These are phyloP conservation scores for Epinephelus lanceolatus DNA, from an alignment of 2,113 vertebrate species.

Conservation along the genomic window DNA sequence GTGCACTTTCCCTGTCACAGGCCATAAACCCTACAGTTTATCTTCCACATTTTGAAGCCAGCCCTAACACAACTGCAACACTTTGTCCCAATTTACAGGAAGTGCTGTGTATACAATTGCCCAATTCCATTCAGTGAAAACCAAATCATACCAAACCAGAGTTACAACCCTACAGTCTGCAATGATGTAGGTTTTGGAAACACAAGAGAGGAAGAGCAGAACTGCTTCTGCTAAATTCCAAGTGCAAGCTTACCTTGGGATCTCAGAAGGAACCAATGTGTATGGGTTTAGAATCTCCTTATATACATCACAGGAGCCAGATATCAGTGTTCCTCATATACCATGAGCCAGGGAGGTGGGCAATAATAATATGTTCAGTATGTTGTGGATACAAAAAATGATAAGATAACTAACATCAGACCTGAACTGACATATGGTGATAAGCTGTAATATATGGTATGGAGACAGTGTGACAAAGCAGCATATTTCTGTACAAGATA, in stretches of 20 bases:
- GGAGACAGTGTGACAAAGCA: background rate
- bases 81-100: background rate
- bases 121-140: background rate
- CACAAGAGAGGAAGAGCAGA: background rate
- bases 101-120: no score
- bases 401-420: slow-evolving; percentile 63
- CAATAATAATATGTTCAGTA: background rate
- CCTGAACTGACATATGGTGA: slow-evolving; percentile 15
- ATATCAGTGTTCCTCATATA: background rate
- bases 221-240: background rate
- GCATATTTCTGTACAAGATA: background rate
- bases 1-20: no score
- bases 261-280: background rate
- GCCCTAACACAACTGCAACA: background rate
- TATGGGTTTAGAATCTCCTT: background rate
- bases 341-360: background rate
- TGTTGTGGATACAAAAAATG: slow-evolving; percentile 15
- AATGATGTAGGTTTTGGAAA: background rate
- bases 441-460: slow-evolving; percentile 23
- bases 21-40: no score
- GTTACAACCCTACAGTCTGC: background rate
- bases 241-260: slow-evolving; percentile 24
- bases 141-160: background rate
- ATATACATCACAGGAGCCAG: slow-evolving; percentile 11
- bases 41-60: background rate